phyloP scores from a whole-genome alignment of 2,888 invertebrate species.

The Bombyx huttoni region DNA sequence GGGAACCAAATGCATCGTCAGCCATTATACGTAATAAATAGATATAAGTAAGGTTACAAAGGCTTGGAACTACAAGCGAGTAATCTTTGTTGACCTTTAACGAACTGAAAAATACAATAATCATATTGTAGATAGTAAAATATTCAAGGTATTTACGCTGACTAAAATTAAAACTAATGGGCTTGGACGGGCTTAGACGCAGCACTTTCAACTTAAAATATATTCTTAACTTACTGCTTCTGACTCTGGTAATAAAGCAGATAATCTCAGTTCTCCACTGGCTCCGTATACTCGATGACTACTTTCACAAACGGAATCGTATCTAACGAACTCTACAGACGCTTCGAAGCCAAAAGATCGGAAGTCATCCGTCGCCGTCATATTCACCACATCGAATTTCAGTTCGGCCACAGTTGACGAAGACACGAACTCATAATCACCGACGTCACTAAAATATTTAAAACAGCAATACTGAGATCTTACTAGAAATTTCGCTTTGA shows the following conservation, averaged over 20 bases:
- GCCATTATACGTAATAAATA: too few relatives aligned
- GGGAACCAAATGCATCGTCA: too few relatives aligned
- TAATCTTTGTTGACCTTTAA: too few relatives aligned
- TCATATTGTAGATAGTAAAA: too few relatives aligned
- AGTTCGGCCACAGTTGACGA: slow-evolving; percentile 83
- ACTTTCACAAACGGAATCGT: slow-evolving; percentile 78
- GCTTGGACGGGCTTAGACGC: too few relatives aligned
- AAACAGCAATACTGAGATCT: background rate
- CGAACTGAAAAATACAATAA: too few relatives aligned
- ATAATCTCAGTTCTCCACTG: slow-evolving; percentile 81
- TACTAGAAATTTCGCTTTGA: too few relatives aligned
- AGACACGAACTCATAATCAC: slow-evolving; percentile 81
- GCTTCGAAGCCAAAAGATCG: slow-evolving; percentile 88
- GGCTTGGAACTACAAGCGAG: too few relatives aligned
- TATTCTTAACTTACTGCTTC: slow-evolving; percentile 53
- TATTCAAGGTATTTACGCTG: too few relatives aligned
- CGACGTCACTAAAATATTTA: slow-evolving; percentile 39
- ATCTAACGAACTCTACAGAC: slow-evolving; percentile 83
- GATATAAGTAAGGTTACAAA: too few relatives aligned
- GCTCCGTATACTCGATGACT: slow-evolving; percentile 80
- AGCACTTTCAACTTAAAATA: too few relatives aligned
- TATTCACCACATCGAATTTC: slow-evolving; percentile 84
- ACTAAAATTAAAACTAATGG: too few relatives aligned
- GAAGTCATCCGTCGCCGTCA: slow-evolving; percentile 90
- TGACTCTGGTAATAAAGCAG: slow-evolving; percentile 54